These are phyloP conservation scores for Colletes latitarsis DNA, from an alignment of 1,140 invertebrate genomes.

Conservation along the genomic window DNA sequence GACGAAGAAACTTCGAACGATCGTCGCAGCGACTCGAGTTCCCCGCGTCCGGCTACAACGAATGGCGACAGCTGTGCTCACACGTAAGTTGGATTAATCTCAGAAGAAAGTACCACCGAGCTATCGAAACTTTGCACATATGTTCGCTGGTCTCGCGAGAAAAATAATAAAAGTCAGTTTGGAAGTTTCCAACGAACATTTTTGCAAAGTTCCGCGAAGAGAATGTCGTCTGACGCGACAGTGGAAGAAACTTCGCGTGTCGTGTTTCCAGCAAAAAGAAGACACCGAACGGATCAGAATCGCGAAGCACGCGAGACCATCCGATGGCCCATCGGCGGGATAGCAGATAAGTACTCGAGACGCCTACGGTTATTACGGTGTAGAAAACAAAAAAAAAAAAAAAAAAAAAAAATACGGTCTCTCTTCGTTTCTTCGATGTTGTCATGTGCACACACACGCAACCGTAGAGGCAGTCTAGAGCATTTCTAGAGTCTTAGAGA, in stretches of 20 bases:
- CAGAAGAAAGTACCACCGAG: not conserved
- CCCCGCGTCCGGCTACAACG: slow-evolving; percentile 27
- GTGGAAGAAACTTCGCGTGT: too few species aligned
- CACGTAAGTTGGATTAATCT: slow-evolving; percentile 45
- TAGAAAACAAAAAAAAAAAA: slow-evolving; percentile 37
- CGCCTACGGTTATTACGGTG: slow-evolving; percentile 54
- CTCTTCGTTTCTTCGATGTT: slow-evolving; percentile 69
- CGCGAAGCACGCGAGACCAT: slow-evolving; percentile 40
- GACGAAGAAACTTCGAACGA: slow-evolving; percentile 48
- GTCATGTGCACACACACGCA: slow-evolving; percentile 66
- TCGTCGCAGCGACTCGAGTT: slow-evolving; percentile 26
- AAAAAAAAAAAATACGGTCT: slow-evolving; percentile 42
- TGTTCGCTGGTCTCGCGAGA: too few species aligned
- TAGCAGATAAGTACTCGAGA: slow-evolving; percentile 73
- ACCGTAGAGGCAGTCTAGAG: slow-evolving; percentile 69
- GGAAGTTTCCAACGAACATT: too few species aligned
- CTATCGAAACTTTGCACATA: not conserved
- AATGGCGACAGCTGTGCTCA: slow-evolving; percentile 59
- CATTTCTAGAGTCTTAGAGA: slow-evolving; percentile 64
- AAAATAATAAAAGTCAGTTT: not conserved
- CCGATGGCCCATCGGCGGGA: slow-evolving; percentile 48
- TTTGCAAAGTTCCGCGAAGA: too few species aligned
- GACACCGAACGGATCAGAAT: slow-evolving; percentile 21
- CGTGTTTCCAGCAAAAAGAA: slow-evolving; percentile 21
- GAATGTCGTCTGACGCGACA: too few species aligned